These are phyloP conservation scores for Drosophila neocordata DNA, from an alignment of 1,140 invertebrate species.

Conservation along the genomic window DNA sequence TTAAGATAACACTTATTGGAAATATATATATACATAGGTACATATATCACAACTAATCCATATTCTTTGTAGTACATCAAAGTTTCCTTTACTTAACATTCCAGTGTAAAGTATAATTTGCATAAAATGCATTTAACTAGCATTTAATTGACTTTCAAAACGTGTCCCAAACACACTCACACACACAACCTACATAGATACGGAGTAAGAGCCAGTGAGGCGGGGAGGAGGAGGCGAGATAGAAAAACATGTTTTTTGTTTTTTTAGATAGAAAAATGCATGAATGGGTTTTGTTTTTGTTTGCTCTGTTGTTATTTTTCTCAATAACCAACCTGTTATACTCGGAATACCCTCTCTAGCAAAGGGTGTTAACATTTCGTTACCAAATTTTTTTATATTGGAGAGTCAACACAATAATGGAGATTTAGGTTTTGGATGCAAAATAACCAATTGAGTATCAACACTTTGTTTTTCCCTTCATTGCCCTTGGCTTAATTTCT, in stretches of 20 bases:
- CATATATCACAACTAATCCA: too few species aligned
- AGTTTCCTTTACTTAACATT: constrained; percentile 26
- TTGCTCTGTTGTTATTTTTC: constrained; percentile 6
- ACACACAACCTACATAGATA: constrained; percentile 20
- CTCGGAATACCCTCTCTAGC: constrained; percentile 1
- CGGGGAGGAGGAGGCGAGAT: neutral
- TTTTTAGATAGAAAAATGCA: constrained; percentile 53
- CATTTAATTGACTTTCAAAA: constrained; percentile 76
- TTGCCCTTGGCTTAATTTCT: too few species aligned
- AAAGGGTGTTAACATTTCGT: neutral
- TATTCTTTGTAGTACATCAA: constrained; percentile 14
- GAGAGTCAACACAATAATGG: too few species aligned
- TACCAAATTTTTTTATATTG: neutral
- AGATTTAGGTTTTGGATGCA: too few species aligned
- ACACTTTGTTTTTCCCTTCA: too few species aligned
- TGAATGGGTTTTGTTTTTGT: constrained; percentile 42
- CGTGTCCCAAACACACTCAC: constrained; percentile 47
- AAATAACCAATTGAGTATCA: too few species aligned
- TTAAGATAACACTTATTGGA: too few species aligned
- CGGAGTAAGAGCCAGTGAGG: neutral
- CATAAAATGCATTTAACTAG: constrained; percentile 72
- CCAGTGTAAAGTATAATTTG: constrained; percentile 43
- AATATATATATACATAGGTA: too few species aligned
- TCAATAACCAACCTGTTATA: constrained; percentile 48
- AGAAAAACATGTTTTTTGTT: constrained; percentile 60